Evolutionary conservation across 2,113 vertebrate genomes (phyloP).

Genomic region (Mormoops blainvillei): DNA sequence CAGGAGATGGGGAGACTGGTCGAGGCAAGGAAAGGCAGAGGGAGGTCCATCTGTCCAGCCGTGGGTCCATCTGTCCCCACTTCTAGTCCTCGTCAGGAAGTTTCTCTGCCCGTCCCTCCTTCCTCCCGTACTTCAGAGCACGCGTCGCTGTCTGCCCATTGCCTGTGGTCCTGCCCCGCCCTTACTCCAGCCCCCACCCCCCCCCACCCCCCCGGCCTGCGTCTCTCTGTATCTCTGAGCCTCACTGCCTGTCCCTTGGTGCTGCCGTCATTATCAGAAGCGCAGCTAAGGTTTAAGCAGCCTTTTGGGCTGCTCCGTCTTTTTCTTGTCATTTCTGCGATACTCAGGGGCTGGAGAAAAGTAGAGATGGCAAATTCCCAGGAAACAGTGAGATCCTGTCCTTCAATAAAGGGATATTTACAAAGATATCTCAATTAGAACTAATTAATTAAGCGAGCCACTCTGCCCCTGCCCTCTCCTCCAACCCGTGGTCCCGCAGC

Average conservation of each 20-base stretch:
- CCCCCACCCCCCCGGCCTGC: too few relatives aligned
- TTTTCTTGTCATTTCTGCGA: not conserved
- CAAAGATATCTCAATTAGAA: slow-evolving; percentile 68
- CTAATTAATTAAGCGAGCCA: slow-evolving; percentile 63
- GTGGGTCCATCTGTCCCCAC: not conserved
- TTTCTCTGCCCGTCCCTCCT: not conserved
- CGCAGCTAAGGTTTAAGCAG: not conserved
- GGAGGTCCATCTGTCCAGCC: not conserved
- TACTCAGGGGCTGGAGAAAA: not conserved
- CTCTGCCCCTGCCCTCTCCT: slow-evolving; percentile 47
- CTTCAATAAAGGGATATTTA: slow-evolving; percentile 59
- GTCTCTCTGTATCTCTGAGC: not conserved
- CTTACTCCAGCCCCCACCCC: too few relatives aligned
- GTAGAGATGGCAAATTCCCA: slow-evolving; percentile 30
- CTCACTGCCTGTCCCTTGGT: not conserved
- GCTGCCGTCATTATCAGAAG: not conserved
- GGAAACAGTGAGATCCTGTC: slow-evolving; percentile 18
- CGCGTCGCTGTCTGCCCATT: not conserved
- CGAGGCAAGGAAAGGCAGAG: slow-evolving; percentile 39
- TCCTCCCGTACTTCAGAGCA: not conserved
- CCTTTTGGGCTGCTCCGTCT: not conserved
- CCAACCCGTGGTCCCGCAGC: not conserved
- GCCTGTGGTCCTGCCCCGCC: not conserved
- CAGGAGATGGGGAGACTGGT: not conserved
- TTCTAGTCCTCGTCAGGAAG: not conserved